A percentile compares a stretch with the other conserved stretches of the same genome.
phyloP scores from a whole-genome alignment of 2,797 vertebrate genomes.

The Acrossocheilus wenchowensis region DNA sequence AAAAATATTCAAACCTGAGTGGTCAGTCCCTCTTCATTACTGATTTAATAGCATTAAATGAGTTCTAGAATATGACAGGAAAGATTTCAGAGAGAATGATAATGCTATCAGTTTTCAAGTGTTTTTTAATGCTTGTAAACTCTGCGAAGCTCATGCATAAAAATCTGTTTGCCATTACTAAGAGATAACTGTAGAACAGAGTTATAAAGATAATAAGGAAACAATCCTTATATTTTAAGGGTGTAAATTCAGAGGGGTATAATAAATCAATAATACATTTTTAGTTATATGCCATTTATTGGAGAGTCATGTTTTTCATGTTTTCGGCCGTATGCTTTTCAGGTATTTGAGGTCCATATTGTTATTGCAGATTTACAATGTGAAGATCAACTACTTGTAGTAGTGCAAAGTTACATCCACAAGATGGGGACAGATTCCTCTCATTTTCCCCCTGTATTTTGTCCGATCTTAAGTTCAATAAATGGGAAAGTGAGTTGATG shows the following conservation, averaged over 20 bases:
- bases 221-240: not conserved
- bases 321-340: not conserved
- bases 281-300: not conserved
- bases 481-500: no score
- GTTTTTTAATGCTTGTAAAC: not conserved
- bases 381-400: not conserved
- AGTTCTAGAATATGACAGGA: not conserved
- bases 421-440: conserved; percentile 11
- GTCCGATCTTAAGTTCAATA: no score
- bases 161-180: no score
- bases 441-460: not conserved
- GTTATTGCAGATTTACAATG: not conserved
- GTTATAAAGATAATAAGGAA: not conserved
- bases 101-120: no score
- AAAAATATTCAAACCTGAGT: not conserved
- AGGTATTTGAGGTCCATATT: not conserved
- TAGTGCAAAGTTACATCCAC: not conserved
- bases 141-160: no score
- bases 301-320: not conserved
- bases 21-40: not conserved
- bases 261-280: not conserved
- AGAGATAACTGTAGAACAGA: no score
- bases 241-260: not conserved
- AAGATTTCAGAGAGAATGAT: not conserved
- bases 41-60: not conserved